Evolutionary conservation across 2,797 vertebrate species (phyloP).

Genomic region (Sebastes minor): DNA sequence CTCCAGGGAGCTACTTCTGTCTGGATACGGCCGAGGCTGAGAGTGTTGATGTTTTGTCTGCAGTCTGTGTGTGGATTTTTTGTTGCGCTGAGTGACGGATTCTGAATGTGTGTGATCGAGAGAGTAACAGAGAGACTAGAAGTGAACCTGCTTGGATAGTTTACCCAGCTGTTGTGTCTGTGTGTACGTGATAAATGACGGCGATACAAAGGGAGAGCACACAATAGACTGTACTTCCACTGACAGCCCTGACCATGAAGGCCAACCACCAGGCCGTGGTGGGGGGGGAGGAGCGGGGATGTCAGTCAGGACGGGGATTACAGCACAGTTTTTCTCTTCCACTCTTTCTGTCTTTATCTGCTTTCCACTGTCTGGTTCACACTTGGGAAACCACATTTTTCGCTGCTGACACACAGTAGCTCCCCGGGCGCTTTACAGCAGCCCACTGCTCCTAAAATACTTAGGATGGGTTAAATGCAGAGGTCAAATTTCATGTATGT

Average conservation of each 20-base stretch:
- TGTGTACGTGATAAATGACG: constrained; percentile 41
- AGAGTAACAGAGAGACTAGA: not conserved
- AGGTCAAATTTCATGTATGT: too few species aligned
- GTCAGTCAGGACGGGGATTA: constrained; percentile 30
- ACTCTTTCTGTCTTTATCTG: not conserved
- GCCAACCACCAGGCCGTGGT: not conserved
- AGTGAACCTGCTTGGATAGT: constrained; percentile 23
- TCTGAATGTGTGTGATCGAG: not conserved
- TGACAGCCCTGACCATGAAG: constrained; percentile 20
- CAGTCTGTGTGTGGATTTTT: not conserved
- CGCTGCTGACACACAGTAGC: not conserved
- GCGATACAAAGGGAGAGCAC: constrained; percentile 30
- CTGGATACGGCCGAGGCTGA: constrained; percentile 2
- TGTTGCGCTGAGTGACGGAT: constrained; percentile 26
- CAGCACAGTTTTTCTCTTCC: not conserved
- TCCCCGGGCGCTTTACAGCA: too few species aligned
- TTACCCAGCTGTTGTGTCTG: constrained; percentile 58
- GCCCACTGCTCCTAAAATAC: too few species aligned
- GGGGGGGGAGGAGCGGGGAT: not conserved
- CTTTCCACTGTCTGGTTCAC: not conserved
- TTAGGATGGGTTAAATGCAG: too few species aligned
- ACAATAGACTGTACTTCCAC: constrained; percentile 7
- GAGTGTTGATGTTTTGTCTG: not conserved
- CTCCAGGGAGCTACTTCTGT: constrained; percentile 15
- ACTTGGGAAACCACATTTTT: not conserved